Evolutionary conservation across 2,113 vertebrate species (phyloP).

Genomic region (Acrocephalus arundinaceus): DNA sequence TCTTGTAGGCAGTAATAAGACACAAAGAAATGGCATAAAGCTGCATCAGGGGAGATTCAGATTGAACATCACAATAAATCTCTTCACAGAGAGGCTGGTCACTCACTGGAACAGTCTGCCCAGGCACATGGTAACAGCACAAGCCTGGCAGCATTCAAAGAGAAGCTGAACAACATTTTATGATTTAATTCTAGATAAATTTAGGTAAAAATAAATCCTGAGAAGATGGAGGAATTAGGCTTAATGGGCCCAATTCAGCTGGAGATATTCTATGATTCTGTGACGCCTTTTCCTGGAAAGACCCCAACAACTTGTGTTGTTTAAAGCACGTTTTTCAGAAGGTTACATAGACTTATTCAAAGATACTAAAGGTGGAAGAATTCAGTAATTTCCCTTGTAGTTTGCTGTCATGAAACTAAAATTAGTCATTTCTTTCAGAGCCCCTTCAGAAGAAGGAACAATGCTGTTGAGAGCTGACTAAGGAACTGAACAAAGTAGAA

Average conservation of each 20-base stretch:
- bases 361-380: background rate
- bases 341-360: background rate
- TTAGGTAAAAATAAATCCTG: background rate
- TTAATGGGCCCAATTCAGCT: background rate
- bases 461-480: background rate
- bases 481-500: background rate
- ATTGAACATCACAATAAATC: background rate
- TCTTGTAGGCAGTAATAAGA: background rate
- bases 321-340: background rate
- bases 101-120: background rate
- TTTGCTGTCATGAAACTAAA: background rate
- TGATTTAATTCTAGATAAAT: background rate
- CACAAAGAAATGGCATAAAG: background rate
- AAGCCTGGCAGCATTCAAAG: background rate
- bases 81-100: background rate
- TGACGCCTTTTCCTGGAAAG: background rate
- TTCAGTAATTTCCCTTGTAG: background rate
- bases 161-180: accelerated
- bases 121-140: accelerated
- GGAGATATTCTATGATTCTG: background rate
- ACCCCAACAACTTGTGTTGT: background rate
- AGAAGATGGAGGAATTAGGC: background rate
- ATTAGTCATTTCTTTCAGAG: background rate
- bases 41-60: background rate
- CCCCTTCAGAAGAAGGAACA: background rate